phyloP scores from a whole-genome alignment of 1,140 invertebrate genomes.

The Microplitis mediator region DNA sequence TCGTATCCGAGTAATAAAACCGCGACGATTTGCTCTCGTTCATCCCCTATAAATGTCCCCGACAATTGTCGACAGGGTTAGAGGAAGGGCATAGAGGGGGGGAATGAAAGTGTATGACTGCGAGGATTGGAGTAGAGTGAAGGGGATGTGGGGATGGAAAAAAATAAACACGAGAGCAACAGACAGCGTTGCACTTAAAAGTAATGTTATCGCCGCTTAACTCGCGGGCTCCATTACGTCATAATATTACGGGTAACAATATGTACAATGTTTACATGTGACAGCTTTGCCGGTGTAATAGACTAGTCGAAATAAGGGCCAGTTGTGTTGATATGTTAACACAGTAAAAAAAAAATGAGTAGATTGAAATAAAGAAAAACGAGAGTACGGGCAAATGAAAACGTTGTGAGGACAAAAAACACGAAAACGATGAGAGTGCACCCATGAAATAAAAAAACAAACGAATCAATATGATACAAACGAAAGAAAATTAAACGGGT shows the following conservation, averaged over 20 bases:
- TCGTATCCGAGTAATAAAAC: too few species aligned
- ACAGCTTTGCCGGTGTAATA: background rate
- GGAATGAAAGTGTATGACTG: too few species aligned
- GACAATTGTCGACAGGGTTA: too few species aligned
- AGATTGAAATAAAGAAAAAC: background rate
- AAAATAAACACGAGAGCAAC: background rate
- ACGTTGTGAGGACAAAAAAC: background rate
- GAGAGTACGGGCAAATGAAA: background rate
- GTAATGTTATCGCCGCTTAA: background rate
- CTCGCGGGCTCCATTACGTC: background rate
- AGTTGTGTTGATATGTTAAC: background rate
- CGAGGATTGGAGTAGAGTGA: too few species aligned
- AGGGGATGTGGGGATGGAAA: too few species aligned
- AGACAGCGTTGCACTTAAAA: background rate
- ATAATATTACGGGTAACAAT: slow-evolving; percentile 16
- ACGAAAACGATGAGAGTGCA: slow-evolving; percentile 10
- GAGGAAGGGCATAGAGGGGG: too few species aligned
- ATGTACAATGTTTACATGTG: slow-evolving; percentile 32
- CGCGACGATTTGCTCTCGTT: too few species aligned
- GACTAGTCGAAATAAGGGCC: background rate
- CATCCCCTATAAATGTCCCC: too few species aligned
- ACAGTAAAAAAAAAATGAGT: background rate
- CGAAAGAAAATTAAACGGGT: slow-evolving; percentile 29
- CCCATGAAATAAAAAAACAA: slow-evolving; percentile 14
- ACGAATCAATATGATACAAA: slow-evolving; percentile 23